Evolutionary conservation across 2,888 invertebrate genomes (phyloP), one percentile per base, ranked within the genome.

Genomic region (Chouioia cunea): DNA sequence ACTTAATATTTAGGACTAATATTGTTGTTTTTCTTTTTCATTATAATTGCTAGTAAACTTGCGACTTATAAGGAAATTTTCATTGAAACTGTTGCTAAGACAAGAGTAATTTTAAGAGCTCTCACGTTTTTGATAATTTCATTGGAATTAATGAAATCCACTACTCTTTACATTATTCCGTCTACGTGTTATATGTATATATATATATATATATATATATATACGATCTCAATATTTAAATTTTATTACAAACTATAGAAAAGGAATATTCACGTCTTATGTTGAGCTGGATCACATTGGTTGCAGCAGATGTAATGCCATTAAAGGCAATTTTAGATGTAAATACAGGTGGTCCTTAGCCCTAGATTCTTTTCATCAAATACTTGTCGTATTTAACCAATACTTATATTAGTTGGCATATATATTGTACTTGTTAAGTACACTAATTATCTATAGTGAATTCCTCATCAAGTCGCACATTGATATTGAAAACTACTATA

Each of bases 221-320:
- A 48, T 44, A 64, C 36, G 43, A 48, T 73, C 50, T 50, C 48
- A 27, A 63, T 67, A 47, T 63, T 66, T 70, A 65, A 57, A n/a
- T 50, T 48, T 53, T 57, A 48, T 64, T 73, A 70, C 23, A 69
- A 65, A 73, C 73, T 73, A 70, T 73, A 73, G 67, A 70, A 70
- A 73, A 73, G 58, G 54, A 70, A 70, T 73, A 70, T 64, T 70
- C 48, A 56, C 46, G 66, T 70, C 65, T 59, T 60, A 46, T 12
- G 48, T 73, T 46, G 66, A 70, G 23, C 54, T 70, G 59, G 65
- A 68, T 71, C 71, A 71, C 71, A 71, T 54, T 67, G 62, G 64
- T 53, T 65, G 67, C 53, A 67, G 47, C 60, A 65, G 53, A 57
- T 68, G 44, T 50, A 44, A 44, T 18, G 59, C 59, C 57, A 20